A percentile compares a stretch with the other conserved stretches of the same genome.
phyloP scores from a whole-genome alignment of 2,888 invertebrate genomes.

The Brenthis daphne region DNA sequence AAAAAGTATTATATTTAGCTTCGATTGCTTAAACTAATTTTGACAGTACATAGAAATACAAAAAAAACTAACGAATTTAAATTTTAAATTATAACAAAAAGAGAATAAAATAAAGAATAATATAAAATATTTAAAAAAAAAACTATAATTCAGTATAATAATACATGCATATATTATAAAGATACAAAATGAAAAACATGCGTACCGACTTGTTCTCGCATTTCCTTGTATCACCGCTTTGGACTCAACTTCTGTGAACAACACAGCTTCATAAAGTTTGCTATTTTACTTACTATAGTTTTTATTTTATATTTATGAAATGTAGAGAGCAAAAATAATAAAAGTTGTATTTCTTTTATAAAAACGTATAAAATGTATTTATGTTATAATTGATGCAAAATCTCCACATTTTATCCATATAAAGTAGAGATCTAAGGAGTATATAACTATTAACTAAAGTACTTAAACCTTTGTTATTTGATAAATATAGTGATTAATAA shows the following conservation, averaged over 20 bases:
- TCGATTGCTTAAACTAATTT: too few relatives aligned
- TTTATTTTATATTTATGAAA: slow-evolving; percentile 1
- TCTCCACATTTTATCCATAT: too few relatives aligned
- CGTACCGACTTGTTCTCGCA: slow-evolving; percentile 60
- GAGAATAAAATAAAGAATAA: too few relatives aligned
- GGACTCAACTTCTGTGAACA: slow-evolving; percentile 72
- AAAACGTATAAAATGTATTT: too few relatives aligned
- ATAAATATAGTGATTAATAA: too few relatives aligned
- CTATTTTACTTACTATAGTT: slow-evolving; percentile 36
- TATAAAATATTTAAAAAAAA: background rate
- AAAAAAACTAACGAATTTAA: background rate
- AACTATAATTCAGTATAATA: slow-evolving; percentile 1
- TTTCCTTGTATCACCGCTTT: slow-evolving; percentile 51
- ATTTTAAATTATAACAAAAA: too few relatives aligned
- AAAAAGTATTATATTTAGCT: too few relatives aligned
- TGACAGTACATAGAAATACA: background rate
- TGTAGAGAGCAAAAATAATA: background rate
- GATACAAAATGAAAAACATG: slow-evolving; percentile 27
- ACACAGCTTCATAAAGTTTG: slow-evolving; percentile 72
- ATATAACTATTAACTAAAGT: too few relatives aligned
- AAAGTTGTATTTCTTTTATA: background rate
- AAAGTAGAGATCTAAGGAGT: too few relatives aligned
- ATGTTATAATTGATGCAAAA: too few relatives aligned
- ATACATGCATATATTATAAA: background rate
- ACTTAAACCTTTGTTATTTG: too few relatives aligned